A percentile compares a stretch with the other conserved stretches of the same genome.
Evolutionary conservation across 2,113 vertebrate species (phyloP).

Genomic region (Pseudopodoces humilis): DNA sequence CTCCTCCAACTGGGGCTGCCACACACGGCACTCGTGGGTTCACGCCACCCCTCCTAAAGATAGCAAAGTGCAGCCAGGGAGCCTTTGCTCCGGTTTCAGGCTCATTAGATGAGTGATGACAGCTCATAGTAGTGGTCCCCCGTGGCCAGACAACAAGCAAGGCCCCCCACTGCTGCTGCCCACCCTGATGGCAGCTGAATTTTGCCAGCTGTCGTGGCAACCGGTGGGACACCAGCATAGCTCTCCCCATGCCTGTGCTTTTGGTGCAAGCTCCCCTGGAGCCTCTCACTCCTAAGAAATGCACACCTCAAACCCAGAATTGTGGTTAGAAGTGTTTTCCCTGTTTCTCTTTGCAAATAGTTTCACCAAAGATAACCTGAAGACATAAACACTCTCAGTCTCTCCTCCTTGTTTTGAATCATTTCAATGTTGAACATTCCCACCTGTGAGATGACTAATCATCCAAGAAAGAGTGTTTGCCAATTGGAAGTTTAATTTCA

Average conservation of each 20-base stretch:
- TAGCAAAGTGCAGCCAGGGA: background rate
- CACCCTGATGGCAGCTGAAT: constrained; percentile 19
- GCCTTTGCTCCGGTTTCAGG: constrained; percentile 48
- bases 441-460: background rate
- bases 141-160: background rate
- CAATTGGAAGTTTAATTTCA: background rate
- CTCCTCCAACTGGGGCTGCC: background rate
- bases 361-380: background rate
- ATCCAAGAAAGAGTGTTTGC: background rate
- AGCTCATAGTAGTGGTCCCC: constrained; percentile 35
- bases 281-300: background rate
- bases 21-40: background rate
- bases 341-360: background rate
- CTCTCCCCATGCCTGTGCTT: background rate
- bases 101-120: constrained; percentile 69
- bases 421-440: background rate
- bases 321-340: background rate
- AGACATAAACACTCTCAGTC: background rate
- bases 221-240: background rate
- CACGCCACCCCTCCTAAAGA: constrained; percentile 25
- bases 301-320: background rate
- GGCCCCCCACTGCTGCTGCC: constrained; percentile 62
- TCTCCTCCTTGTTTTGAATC: background rate
- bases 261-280: background rate
- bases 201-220: constrained; percentile 55